Conservation (phyloP, 2,797 vertebrate species). For the Ctenosaura bakeri region DNA sequence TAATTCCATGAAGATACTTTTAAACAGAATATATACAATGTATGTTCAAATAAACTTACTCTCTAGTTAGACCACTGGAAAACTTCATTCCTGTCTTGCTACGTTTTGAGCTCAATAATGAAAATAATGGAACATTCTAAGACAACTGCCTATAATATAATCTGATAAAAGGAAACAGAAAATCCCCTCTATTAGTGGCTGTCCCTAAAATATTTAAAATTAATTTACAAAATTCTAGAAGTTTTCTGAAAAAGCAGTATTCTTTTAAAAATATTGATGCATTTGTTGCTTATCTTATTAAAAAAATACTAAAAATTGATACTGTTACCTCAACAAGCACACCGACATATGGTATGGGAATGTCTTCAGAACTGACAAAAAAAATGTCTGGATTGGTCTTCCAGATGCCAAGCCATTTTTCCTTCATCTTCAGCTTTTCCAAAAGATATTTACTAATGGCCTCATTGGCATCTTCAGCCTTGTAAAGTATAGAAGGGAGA, state of each 20-base stretch:
- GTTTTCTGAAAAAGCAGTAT: not conserved
- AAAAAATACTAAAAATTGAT: slow-evolving; percentile 22
- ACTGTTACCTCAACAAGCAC: slow-evolving; percentile 69
- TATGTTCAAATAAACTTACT: not conserved
- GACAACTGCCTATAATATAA: not conserved
- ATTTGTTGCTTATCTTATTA: not conserved
- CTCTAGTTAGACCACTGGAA: not conserved
- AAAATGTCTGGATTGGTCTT: slow-evolving; percentile 74
- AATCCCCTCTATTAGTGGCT: not conserved
- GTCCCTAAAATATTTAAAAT: not conserved
- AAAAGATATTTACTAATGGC: slow-evolving; percentile 68
- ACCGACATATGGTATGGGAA: slow-evolving; percentile 73
- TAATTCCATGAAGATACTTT: not conserved
- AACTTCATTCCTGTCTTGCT: not conserved
- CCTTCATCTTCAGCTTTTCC: slow-evolving; percentile 71
- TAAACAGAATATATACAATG: not conserved
- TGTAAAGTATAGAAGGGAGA: slow-evolving; percentile 24
- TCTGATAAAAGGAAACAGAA: not conserved
- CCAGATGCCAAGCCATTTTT: slow-evolving; percentile 76
- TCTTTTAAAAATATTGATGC: not conserved
- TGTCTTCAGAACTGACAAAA: slow-evolving; percentile 71
- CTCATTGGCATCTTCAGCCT: slow-evolving; percentile 76
- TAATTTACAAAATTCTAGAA: not conserved
- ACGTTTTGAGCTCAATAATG: not conserved
- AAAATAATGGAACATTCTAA: not conserved